Base-by-base conservation (phyloP, 2,888 invertebrate genomes). In the Trachelus troglodyta region DNA sequence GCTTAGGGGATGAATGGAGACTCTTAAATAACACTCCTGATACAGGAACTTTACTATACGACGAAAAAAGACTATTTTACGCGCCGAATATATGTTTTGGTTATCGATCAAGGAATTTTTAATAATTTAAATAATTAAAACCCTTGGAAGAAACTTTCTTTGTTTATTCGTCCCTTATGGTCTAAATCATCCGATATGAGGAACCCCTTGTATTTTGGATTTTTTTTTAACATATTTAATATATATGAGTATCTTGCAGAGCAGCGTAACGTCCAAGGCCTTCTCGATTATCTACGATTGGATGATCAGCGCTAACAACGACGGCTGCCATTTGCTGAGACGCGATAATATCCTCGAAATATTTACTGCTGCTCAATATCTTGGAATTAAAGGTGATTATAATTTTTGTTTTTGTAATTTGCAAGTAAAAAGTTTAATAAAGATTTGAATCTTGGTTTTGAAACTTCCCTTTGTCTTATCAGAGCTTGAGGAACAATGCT, bases 231-330 rank as follows among this genome's bases (percentile, higher is more conserved):
- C 1, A 34, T 11, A 34, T 35, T 35, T 35, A 12, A 35, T 35
- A 35, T 35, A 30, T 75, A 80, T 69, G 34, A 77, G 35, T 75
- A 34, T 71, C 77, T 69, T 87, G 33, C 85, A 91, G 90, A 89
- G 86, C 81, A 89, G 81, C 77, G 92, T 92, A 56, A 92, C 92
- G 77, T 92, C 93, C 11, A 90, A 90, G 81, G 94, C 96, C 1
- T 96, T 96, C 87, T 93, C 94, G 75, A 94, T 94, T 81, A 94
- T 96, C 76, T 97, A 96, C 90, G 95, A 96, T 84, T 97, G 96
- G 96, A 96, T 96, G 96, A 94, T 96, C 83, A 94, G 93, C 79
- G 91, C 92, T 34, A 94, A 93, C 11, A 93, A 92, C 77, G 95
- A 95, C 6, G 94, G 95, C 82, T 94, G 93, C 82, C 94, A 94